A percentile compares a stretch with the other conserved stretches of the same genome.
Conservation (phyloP, 2,888 invertebrate genomes). For the Fissipunctia ypsillon region DNA sequence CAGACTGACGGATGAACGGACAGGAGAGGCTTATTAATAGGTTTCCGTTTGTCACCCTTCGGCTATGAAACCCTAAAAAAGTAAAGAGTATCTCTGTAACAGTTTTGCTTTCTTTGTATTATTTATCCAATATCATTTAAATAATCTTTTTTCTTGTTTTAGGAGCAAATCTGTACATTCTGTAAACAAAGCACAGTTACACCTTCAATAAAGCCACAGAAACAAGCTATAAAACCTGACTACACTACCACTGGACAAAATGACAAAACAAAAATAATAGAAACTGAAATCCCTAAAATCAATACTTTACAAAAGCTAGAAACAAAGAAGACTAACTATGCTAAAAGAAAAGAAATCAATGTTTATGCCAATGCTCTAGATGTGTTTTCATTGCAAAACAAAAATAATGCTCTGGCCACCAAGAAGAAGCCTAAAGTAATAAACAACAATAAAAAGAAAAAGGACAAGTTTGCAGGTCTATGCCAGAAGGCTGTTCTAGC, state of each 20-base stretch:
- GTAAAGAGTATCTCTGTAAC: no score
- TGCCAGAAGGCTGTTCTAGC: constrained; percentile 84
- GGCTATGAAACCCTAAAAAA: no score
- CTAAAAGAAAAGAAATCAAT: constrained; percentile 68
- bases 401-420: constrained; percentile 76
- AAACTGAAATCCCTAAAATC: constrained; percentile 30
- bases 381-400: constrained; percentile 82
- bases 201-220: constrained; percentile 73
- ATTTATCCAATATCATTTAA: no score
- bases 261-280: constrained; percentile 22
- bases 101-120: no score
- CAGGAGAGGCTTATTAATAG: no score
- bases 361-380: constrained; percentile 82
- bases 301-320: constrained; percentile 19
- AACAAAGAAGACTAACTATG: neutral
- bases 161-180: constrained; percentile 82
- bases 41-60: no score
- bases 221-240: constrained; percentile 26
- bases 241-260: constrained; percentile 19
- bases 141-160: constrained; percentile 36
- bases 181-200: constrained; percentile 76
- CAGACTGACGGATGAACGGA: no score
- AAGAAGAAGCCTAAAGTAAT: constrained; percentile 78
- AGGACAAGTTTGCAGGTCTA: constrained; percentile 86
- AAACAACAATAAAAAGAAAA: constrained; percentile 86